Percentiles rank a stretch among this genome's conserved stretches.
Evolutionary conservation across 2,113 vertebrate genomes (phyloP).

Genomic region (Daubentonia madagascariensis): DNA sequence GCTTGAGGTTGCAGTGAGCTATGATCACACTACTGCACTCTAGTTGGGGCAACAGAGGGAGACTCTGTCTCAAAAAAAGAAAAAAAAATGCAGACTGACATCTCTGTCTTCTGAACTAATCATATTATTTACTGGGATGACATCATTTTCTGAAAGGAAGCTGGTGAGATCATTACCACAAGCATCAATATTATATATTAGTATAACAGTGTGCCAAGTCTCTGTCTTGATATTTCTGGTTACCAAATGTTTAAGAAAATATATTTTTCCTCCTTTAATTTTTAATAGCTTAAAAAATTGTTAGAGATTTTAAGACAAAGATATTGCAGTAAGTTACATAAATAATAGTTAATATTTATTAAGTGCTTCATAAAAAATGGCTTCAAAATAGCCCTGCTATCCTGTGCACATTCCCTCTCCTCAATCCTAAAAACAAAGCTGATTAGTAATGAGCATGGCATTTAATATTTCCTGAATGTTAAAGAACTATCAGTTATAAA

Average conservation of each 20-base stretch:
- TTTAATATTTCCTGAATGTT: not conserved
- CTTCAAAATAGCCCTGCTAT: not conserved
- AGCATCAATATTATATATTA: not conserved
- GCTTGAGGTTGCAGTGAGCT: too few relatives aligned
- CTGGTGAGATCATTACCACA: constrained; percentile 1
- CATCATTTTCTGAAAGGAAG: not conserved
- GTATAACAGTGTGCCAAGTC: not conserved
- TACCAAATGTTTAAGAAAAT: constrained; percentile 16
- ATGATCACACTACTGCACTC: too few relatives aligned
- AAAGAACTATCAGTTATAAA: not conserved
- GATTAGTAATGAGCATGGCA: not conserved
- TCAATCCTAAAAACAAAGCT: not conserved
- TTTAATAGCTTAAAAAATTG: not conserved
- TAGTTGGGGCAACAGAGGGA: too few relatives aligned
- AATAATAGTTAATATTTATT: not conserved
- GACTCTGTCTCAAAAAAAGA: too few relatives aligned
- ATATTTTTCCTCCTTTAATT: not conserved
- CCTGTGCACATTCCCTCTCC: not conserved
- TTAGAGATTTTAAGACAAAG: not conserved
- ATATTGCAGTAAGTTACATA: not conserved
- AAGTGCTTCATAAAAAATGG: not conserved
- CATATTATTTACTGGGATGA: constrained; percentile 10
- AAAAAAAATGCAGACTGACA: not conserved
- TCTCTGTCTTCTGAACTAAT: not conserved
- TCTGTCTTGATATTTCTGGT: not conserved